Percentiles rank a stretch among this genome's conserved stretches.
Conservation (phyloP, 2,113 vertebrate genomes). For the Megalops atlanticus region DNA sequence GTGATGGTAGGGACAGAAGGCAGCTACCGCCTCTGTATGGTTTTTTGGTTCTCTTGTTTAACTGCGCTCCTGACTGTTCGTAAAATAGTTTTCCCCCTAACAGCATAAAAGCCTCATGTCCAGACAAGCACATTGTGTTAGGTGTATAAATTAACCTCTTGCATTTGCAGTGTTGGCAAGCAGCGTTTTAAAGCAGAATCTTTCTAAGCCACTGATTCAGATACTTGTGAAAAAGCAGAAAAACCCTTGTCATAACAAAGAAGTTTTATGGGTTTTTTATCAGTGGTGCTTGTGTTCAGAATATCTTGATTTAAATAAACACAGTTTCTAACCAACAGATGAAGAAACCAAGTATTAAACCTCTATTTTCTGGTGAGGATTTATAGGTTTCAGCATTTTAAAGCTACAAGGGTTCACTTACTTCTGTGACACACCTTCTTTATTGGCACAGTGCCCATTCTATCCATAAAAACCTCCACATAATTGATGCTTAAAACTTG, state of each 20-base stretch:
- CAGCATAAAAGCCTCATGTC: slow-evolving; percentile 63
- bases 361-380: background rate
- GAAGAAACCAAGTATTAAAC: slow-evolving; percentile 25
- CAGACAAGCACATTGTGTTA: slow-evolving; percentile 62
- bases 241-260: slow-evolving; percentile 48
- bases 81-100: slow-evolving; percentile 53
- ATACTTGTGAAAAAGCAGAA: slow-evolving; percentile 38
- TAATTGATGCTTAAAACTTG: slow-evolving; percentile 54
- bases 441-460: slow-evolving; percentile 43
- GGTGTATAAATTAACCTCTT: slow-evolving; percentile 67
- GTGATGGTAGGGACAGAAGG: background rate
- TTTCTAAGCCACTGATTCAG: slow-evolving; percentile 40
- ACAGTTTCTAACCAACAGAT: slow-evolving; percentile 29
- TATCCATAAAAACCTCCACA: slow-evolving; percentile 54
- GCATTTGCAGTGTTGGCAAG: slow-evolving; percentile 58
- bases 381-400: slow-evolving; percentile 22
- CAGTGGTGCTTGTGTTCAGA: slow-evolving; percentile 41
- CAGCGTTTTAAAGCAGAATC: slow-evolving; percentile 40
- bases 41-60: slow-evolving; percentile 39
- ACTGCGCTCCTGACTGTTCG: slow-evolving; percentile 51
- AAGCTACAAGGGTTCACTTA: slow-evolving; percentile 22
- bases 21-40: slow-evolving; percentile 33
- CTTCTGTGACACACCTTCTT: slow-evolving; percentile 35
- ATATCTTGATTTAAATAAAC: slow-evolving; percentile 47
- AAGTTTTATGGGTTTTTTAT: slow-evolving; percentile 51